A percentile compares a stretch with the other conserved stretches of the same genome.
Evolutionary conservation across 2,888 invertebrate genomes (phyloP).

Genomic region (Coleophora flavipennella): DNA sequence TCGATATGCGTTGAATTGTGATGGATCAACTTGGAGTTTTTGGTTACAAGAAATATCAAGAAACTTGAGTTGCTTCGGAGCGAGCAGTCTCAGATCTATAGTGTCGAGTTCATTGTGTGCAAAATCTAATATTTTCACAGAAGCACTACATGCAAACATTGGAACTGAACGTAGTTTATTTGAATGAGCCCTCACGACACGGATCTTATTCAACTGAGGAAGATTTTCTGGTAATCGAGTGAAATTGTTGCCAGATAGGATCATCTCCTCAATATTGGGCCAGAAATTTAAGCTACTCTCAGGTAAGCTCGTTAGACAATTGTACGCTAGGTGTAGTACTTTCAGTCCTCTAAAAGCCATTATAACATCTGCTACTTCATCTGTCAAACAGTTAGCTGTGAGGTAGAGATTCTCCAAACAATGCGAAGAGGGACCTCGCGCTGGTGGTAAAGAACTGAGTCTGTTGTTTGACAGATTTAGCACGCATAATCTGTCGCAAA

Average conservation of each 20-base stretch:
- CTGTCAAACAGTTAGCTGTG: slow-evolving; percentile 84
- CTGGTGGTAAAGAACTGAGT: slow-evolving; percentile 77
- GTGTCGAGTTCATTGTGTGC: slow-evolving; percentile 89
- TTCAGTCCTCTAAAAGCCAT: slow-evolving; percentile 76
- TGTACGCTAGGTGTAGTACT: slow-evolving; percentile 84
- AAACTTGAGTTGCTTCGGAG: slow-evolving; percentile 87
- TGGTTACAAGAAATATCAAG: slow-evolving; percentile 88
- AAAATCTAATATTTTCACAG: slow-evolving; percentile 84
- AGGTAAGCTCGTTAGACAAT: slow-evolving; percentile 80
- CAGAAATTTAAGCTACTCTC: slow-evolving; percentile 83
- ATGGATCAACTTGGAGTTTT: slow-evolving; percentile 85
- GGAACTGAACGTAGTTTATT: slow-evolving; percentile 84
- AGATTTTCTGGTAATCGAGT: slow-evolving; percentile 83
- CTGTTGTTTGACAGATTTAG: slow-evolving; percentile 87
- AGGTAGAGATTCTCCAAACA: slow-evolving; percentile 78
- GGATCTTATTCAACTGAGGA: slow-evolving; percentile 78
- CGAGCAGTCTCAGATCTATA: slow-evolving; percentile 81
- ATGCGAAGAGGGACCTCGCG: slow-evolving; percentile 73
- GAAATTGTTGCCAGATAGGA: slow-evolving; percentile 86
- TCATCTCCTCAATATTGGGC: slow-evolving; percentile 85
- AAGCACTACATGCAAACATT: slow-evolving; percentile 80
- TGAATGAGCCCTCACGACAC: slow-evolving; percentile 85
- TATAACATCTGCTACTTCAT: slow-evolving; percentile 77
- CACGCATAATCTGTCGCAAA: slow-evolving; percentile 75
- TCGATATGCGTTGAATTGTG: slow-evolving; percentile 85